Percentiles rank a stretch among this genome's conserved stretches.
Conservation (phyloP, 2,888 invertebrate species). For the Lasioglossum lativentre region DNA sequence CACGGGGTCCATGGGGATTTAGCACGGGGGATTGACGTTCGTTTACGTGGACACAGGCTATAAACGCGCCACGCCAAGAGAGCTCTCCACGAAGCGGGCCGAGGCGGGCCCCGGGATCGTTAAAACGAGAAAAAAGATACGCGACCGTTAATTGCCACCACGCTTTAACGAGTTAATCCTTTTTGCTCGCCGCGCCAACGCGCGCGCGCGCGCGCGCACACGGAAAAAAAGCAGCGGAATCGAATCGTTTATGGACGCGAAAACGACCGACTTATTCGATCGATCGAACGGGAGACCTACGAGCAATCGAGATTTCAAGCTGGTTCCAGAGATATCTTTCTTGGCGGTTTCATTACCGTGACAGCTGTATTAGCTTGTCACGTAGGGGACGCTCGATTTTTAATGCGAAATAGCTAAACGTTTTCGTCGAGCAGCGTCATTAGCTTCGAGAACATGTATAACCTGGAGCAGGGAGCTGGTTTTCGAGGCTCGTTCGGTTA, state of each 20-base stretch:
- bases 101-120: background rate
- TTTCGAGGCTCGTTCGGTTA: too few relatives aligned
- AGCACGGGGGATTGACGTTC: background rate
- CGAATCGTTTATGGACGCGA: conserved; percentile 5
- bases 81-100: background rate
- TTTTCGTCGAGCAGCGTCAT: background rate
- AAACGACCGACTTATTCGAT: conserved; percentile 5
- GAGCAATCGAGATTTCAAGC: background rate
- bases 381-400: background rate
- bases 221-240: background rate
- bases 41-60: conserved; percentile 1
- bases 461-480: too few relatives aligned
- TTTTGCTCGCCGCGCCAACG: background rate
- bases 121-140: background rate
- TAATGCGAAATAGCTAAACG: background rate
- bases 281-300: background rate
- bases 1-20: background rate
- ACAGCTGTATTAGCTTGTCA: background rate
- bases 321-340: background rate
- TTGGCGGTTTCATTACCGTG: background rate
- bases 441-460: background rate
- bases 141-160: conserved; percentile 27
- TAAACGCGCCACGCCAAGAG: background rate
- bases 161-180: conserved; percentile 23
- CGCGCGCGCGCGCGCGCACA: background rate